Evolutionary conservation across 2,888 invertebrate genomes (phyloP).

Genomic region (Pollenia angustigena): DNA sequence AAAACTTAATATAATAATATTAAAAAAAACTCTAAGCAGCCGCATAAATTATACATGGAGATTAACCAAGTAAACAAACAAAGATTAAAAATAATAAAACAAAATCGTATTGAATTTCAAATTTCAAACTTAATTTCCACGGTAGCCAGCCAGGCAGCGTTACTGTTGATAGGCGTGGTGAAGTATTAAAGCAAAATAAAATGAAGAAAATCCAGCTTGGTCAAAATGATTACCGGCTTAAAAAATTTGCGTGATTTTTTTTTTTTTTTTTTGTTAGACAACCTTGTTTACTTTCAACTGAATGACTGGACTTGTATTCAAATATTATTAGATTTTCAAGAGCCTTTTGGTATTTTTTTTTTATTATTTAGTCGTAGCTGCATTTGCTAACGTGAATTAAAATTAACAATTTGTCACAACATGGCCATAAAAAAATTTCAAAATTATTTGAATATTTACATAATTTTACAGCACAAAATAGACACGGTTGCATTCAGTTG

Average conservation of each 20-base stretch:
- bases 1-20: slow-evolving; percentile 65
- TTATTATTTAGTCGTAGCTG: background rate
- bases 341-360: slow-evolving; percentile 31
- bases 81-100: slow-evolving; percentile 34
- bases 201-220: slow-evolving; percentile 13
- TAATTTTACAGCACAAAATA: slow-evolving; percentile 27
- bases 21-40: slow-evolving; percentile 58
- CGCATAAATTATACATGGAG: slow-evolving; percentile 59
- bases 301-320: slow-evolving; percentile 1
- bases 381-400: slow-evolving; percentile 55
- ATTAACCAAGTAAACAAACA: slow-evolving; percentile 41
- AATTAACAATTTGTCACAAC: slow-evolving; percentile 71
- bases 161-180: slow-evolving; percentile 62
- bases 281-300: slow-evolving; percentile 42
- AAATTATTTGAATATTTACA: slow-evolving; percentile 55
- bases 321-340: slow-evolving; percentile 53
- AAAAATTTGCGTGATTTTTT: slow-evolving; percentile 33
- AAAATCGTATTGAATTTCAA: slow-evolving; percentile 67
- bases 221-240: slow-evolving; percentile 54
- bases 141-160: slow-evolving; percentile 33
- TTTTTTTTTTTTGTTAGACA: slow-evolving; percentile 24
- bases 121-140: slow-evolving; percentile 53
- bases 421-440: slow-evolving; percentile 57
- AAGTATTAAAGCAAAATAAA: slow-evolving; percentile 42
- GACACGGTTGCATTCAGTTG: slow-evolving; percentile 45